These are phyloP conservation scores for Acyrthosiphon pisum DNA, from an alignment of 1,140 invertebrate species.

Conservation along the genomic window DNA sequence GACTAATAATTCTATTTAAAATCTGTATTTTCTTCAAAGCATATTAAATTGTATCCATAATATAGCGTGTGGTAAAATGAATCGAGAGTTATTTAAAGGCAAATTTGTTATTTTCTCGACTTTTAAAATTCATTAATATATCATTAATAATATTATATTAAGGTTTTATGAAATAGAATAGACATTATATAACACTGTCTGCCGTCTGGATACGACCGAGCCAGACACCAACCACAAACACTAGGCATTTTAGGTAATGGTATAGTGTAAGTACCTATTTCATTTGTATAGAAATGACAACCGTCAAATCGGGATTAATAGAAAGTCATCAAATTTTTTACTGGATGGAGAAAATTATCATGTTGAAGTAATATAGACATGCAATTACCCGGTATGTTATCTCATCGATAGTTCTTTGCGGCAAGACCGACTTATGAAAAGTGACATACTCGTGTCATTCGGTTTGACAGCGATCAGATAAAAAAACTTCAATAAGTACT, in stretches of 20 bases:
- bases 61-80: not conserved
- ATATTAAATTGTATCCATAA: not conserved
- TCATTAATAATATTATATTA: not conserved
- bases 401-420: slow-evolving; percentile 14
- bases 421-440: not conserved
- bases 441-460: not conserved
- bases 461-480: not conserved
- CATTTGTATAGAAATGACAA: slow-evolving; percentile 24
- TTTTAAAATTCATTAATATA: not conserved
- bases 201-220: not conserved
- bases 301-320: slow-evolving; percentile 39
- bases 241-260: not conserved
- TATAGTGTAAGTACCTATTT: not conserved
- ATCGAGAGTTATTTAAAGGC: not conserved
- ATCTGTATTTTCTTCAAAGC: too few species aligned
- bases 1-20: too few species aligned
- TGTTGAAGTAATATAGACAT: slow-evolving; percentile 18
- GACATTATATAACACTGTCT: not conserved
- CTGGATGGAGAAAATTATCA: slow-evolving; percentile 20
- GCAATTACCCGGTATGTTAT: slow-evolving; percentile 8
- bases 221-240: not conserved
- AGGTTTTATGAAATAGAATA: not conserved
- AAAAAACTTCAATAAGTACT: slow-evolving; percentile 32
- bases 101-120: not conserved
- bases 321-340: slow-evolving; percentile 21